phyloP scores from a whole-genome alignment of 64 coral and sea anemone genomes.

The Orbicella faveolata region DNA sequence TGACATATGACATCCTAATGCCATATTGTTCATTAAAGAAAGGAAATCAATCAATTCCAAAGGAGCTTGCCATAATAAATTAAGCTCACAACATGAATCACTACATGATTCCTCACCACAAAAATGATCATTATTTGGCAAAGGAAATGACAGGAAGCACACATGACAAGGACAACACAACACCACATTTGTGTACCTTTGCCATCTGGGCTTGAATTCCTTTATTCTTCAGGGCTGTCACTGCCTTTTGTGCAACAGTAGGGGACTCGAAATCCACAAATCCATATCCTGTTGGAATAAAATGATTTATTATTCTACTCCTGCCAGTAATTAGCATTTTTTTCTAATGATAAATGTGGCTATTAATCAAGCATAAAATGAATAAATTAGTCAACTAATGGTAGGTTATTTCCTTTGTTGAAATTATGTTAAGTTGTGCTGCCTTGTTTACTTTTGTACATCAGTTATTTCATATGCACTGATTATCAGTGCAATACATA shows the following conservation, averaged over 20 bases:
- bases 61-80: not conserved
- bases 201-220: slow-evolving; percentile 99
- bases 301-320: not conserved
- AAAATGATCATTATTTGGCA: not conserved
- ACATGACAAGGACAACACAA: not conserved
- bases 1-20: too few relatives aligned
- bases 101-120: not conserved
- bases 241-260: slow-evolving; percentile 86
- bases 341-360: too few relatives aligned
- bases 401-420: too few relatives aligned
- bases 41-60: not conserved
- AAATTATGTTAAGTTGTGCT: too few relatives aligned
- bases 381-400: too few relatives aligned
- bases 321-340: too few relatives aligned
- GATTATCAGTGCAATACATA: too few relatives aligned
- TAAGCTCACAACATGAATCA: not conserved
- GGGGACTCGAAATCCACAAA: slow-evolving; percentile 99
- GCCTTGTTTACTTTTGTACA: too few relatives aligned
- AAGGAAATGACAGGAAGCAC: not conserved
- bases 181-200: slow-evolving; percentile 65
- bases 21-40: not conserved
- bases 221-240: slow-evolving; percentile 72
- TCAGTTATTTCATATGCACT: too few relatives aligned
- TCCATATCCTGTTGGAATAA: slow-evolving; percentile 80
- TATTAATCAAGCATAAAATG: too few relatives aligned